These are phyloP conservation scores for Hydra vulgaris DNA, from an alignment of 30 jellyfish, hydroid and myxozoan genomes.

Conservation along the genomic window DNA sequence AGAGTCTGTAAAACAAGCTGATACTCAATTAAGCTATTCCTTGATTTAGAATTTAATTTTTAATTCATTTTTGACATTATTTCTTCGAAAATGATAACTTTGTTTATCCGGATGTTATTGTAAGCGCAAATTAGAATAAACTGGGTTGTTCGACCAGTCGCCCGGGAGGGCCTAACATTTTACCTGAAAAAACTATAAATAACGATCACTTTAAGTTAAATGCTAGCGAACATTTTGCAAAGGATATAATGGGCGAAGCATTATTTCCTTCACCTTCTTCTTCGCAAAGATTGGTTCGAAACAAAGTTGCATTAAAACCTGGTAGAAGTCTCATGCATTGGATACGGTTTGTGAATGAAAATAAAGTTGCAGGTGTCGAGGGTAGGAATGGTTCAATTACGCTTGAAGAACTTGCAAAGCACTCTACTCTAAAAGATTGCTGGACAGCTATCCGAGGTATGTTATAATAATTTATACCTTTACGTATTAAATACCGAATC, in stretches of 20 bases:
- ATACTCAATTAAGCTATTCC: no score
- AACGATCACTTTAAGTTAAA: background rate
- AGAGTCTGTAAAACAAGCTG: no score
- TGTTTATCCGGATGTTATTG: no score
- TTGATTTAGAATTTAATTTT: no score
- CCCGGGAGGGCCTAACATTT: background rate
- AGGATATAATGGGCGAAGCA: slow-evolving; percentile 26
- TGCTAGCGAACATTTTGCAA: background rate
- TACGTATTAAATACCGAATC: background rate
- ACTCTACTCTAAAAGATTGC: slow-evolving; percentile 64
- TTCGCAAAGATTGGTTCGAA: slow-evolving; percentile 46
- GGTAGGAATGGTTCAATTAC: slow-evolving; percentile 53
- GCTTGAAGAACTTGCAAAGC: slow-evolving; percentile 69
- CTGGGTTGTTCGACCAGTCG: background rate
- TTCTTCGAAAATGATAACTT: no score
- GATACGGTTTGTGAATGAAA: slow-evolving; percentile 74
- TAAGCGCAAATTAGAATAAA: no score
- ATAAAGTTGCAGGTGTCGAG: slow-evolving; percentile 78
- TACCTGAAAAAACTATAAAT: background rate
- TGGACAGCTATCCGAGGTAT: slow-evolving; percentile 93
- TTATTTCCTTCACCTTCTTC: slow-evolving; percentile 32
- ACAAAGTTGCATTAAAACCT: slow-evolving; percentile 64
- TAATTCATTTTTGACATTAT: no score
- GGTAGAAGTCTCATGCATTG: slow-evolving; percentile 97
- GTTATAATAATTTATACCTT: no score